Evolutionary conservation across 2,888 invertebrate species (phyloP), one percentile per base, ranked within the genome.

Genomic region (Caenorhabditis virilis): DNA sequence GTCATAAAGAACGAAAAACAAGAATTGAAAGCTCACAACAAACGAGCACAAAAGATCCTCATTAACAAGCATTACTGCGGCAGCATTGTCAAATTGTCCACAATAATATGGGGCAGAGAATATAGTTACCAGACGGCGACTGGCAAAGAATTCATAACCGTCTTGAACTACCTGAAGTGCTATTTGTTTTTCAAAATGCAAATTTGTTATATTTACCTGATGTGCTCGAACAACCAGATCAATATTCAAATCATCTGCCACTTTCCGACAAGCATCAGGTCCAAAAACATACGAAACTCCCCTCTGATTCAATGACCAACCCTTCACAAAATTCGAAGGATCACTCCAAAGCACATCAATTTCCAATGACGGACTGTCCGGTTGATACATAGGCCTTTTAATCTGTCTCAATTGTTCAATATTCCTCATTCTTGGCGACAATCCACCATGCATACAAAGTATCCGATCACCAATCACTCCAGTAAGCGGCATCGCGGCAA

Each of bases 281-380:
- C 87, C 87, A 78, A 87, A 87, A 33, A 85, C 85, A 78, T 84
- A 87, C n/a, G 87, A 87, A 15, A 87, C 87, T 35, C 87, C 87
- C 36, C 87, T 69, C 6, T 70, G 54, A 57, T 74, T 78, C 13
- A 56, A 41, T n/a, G 57, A 49, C 72, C 72, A 77, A 7, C 69
- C 66, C 41, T 64, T 59, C 20, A 18, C n/a, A 33, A 47, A 51
- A 20, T 30, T 59, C 15, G 54, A 45, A 83, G 18, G 85, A 42
- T 75, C 75, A 23, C 70, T 81, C 85, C 85, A 85, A 1, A 85
- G 78, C n/a, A 85, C 76, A 67, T 85, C 78, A n/a, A 75, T 66
- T 38, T 85, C 84, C 79, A 60, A 83, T 79, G 75, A 84, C 74
- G 41, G 84, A 41, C 75, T 47, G 77, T 85, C 63, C 80, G 80